Percentiles rank a stretch among this genome's conserved stretches.
Evolutionary conservation across 2,113 vertebrate genomes (phyloP).

Genomic region (Poeciliopsis occidentalis): DNA sequence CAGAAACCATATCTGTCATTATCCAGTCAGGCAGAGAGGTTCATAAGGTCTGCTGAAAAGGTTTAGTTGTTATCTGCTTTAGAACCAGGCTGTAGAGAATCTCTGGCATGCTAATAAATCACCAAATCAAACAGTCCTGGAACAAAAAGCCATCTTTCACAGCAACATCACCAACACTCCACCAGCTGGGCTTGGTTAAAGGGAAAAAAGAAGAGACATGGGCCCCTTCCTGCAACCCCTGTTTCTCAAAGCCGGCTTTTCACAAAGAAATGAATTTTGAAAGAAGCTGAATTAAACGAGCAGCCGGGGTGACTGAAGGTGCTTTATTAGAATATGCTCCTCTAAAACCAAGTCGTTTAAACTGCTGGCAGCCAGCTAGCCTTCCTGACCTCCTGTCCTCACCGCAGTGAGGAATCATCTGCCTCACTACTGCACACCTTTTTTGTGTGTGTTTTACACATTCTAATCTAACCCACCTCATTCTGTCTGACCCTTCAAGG

Average conservation of each 20-base stretch:
- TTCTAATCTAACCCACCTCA: constrained; percentile 27
- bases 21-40: constrained; percentile 1
- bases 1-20: neutral
- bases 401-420: constrained; percentile 53
- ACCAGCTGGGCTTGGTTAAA: constrained; percentile 6
- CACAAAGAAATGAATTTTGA: constrained; percentile 69
- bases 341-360: constrained; percentile 70
- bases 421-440: constrained; percentile 31
- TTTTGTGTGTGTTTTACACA: constrained; percentile 38
- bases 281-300: constrained; percentile 56
- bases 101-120: constrained; percentile 38
- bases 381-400: constrained; percentile 55
- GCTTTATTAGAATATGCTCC: constrained; percentile 56
- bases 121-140: constrained; percentile 26
- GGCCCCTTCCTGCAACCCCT: constrained; percentile 32
- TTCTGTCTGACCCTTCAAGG: constrained; percentile 55
- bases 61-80: constrained; percentile 2
- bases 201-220: constrained; percentile 5
- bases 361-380: constrained; percentile 44
- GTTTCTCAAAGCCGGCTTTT: constrained; percentile 54
- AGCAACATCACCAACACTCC: constrained; percentile 33
- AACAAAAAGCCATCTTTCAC: constrained; percentile 39
- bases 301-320: constrained; percentile 51
- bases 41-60: too few relatives aligned
- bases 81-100: constrained; percentile 23